phyloP scores from a whole-genome alignment of 2,888 invertebrate genomes.

The Balanococcus diminutus region DNA sequence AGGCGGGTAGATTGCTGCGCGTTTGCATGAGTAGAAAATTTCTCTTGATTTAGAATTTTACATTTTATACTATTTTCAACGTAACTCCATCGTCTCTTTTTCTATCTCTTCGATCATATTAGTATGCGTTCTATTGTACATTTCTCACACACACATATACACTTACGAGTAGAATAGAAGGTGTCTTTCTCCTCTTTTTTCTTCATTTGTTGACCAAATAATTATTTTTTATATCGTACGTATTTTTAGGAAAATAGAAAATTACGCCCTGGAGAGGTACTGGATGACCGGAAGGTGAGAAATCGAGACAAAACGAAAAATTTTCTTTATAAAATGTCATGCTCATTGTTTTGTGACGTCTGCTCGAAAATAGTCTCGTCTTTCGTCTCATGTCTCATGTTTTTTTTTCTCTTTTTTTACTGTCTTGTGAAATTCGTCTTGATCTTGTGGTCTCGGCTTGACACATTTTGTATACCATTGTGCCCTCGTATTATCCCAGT shows the following conservation, averaged over 20 bases:
- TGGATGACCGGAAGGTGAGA: conserved; percentile 92
- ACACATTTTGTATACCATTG: background rate
- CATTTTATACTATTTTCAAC: too few species aligned
- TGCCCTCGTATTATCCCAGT: conserved; percentile 43
- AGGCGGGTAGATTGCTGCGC: conserved; percentile 37
- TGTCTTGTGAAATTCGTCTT: conserved; percentile 46
- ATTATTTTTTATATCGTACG: conserved; percentile 25
- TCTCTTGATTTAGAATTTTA: background rate
- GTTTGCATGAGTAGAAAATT: conserved; percentile 32
- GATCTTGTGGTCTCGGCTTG: background rate
- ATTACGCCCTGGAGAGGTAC: conserved; percentile 91
- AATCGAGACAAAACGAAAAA: conserved; percentile 18
- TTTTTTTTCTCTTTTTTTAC: background rate
- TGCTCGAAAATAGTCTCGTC: conserved; percentile 59
- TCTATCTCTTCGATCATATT: background rate
- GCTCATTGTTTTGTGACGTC: conserved; percentile 45
- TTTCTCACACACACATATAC: background rate
- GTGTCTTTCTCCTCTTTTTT: background rate
- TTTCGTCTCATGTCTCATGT: too few species aligned
- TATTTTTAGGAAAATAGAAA: conserved; percentile 81
- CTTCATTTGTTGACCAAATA: background rate
- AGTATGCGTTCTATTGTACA: background rate
- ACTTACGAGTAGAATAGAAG: background rate
- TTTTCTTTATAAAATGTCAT: conserved; percentile 7
- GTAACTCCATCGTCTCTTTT: background rate